A percentile compares a stretch with the other conserved stretches of the same genome.
These are phyloP conservation scores for Tubulanus polymorphus DNA, from an alignment of 2,888 invertebrate species.

Conservation along the genomic window DNA sequence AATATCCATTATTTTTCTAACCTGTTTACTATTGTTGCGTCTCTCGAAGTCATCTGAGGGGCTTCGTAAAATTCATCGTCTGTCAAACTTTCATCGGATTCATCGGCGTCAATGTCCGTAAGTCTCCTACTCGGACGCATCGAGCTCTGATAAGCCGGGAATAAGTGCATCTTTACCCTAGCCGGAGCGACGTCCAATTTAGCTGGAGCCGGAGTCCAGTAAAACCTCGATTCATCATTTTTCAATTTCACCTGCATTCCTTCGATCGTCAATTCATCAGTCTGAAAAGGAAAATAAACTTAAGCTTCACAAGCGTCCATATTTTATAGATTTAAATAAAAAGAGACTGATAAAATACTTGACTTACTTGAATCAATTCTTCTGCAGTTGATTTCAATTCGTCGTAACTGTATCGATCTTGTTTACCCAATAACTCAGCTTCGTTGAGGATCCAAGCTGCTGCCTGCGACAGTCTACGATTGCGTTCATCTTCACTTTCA, in stretches of 20 bases:
- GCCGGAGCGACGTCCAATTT: constrained; percentile 45
- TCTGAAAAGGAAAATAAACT: constrained; percentile 22
- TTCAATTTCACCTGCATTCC: constrained; percentile 29
- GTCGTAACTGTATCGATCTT: background rate
- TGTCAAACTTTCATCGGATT: constrained; percentile 20
- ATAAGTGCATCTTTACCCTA: constrained; percentile 40
- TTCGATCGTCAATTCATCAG: constrained; percentile 24
- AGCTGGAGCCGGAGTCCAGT: constrained; percentile 51
- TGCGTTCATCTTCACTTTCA: constrained; percentile 14
- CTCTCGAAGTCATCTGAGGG: too few relatives aligned
- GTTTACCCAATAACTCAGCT: constrained; percentile 18
- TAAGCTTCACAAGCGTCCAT: too few relatives aligned
- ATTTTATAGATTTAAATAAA: too few relatives aligned
- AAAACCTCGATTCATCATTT: constrained; percentile 41
- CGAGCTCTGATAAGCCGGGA: constrained; percentile 39
- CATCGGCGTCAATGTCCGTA: too few relatives aligned
- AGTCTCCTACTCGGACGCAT: too few relatives aligned
- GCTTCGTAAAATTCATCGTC: constrained; percentile 24
- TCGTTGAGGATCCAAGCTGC: constrained; percentile 36
- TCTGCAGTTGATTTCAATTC: constrained; percentile 31
- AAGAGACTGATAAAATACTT: too few relatives aligned
- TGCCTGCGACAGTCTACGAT: constrained; percentile 25
- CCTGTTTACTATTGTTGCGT: too few relatives aligned
- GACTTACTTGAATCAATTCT: too few relatives aligned
- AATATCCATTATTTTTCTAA: too few relatives aligned